Evolutionary conservation across 2,113 vertebrate species (phyloP), one percentile per base, ranked within the genome.

Genomic region (Phylloscopus trochilus): DNA sequence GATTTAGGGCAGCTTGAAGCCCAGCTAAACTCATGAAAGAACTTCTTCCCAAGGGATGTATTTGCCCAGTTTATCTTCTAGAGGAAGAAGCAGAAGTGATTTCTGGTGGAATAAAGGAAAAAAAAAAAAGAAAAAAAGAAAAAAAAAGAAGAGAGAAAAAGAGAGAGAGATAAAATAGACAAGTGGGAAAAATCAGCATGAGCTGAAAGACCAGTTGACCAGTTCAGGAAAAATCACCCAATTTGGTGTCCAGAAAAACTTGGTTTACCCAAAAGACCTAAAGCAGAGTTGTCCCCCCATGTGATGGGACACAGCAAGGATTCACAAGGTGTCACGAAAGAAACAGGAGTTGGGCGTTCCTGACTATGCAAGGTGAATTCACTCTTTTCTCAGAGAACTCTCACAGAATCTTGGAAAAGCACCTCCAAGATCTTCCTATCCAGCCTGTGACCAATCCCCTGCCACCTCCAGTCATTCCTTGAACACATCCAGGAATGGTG

Each of bases 371-470:
- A 83, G 9, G 30, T 2, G 10, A 79, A 58, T 28, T 67, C 6
- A 21, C 8, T 67, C 28, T 15, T 66, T 53, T 53, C 21, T 39
- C 43, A 33, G 43, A 15, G 23, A 62, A 62, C 62, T 69, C 46
- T 24, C 30, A 20, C 17, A 28, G 35, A 27, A 37, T 49, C 58
- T 43, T 63, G 56, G 31, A 43, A 70, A 67, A 77, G 56, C 21
- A 23, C 12, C 10, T 56, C 56, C 41, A 35, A 43, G 30, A 1
- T 43, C 26, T 67, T 53, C 13, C 8, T 14, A 41, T 16, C 63
- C 49, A 43, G 7, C 15, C 15, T 21, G 30, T 23, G 35, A 19
- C 10, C 0, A 0, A 52, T 33, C 13, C 23, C 7, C 52, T 46
- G 37, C 10, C 39, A 30, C 0, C 0, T 67, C 68, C 44, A 21